These are phyloP conservation scores for Epizoanthus rinbou DNA, from an alignment of 92 coral and sea anemone species.

Conservation along the genomic window DNA sequence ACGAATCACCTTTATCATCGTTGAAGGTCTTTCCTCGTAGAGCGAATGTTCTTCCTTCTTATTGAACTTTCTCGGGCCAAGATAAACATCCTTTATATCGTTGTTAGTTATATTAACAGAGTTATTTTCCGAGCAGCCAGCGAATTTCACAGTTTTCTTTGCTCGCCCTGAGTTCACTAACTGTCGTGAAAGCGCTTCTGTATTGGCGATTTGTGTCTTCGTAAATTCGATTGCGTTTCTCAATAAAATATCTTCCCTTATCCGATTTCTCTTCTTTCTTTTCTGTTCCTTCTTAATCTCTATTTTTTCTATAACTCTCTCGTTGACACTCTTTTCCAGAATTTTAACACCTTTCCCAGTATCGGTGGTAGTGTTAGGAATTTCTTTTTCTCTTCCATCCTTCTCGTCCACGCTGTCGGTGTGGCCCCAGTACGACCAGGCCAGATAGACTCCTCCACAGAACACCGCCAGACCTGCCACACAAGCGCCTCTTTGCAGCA, in stretches of 20 bases:
- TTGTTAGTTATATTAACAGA: neutral
- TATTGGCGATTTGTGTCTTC: constrained; percentile 32
- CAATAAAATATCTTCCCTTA: constrained; percentile 17
- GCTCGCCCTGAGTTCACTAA: constrained; percentile 18
- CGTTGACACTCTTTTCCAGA: neutral
- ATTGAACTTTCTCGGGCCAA: neutral
- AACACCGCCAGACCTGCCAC: constrained; percentile 32
- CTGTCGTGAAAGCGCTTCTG: constrained; percentile 31
- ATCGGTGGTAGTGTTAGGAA: neutral
- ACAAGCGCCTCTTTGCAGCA: constrained; percentile 25
- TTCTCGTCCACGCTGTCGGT: neutral
- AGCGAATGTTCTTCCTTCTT: neutral
- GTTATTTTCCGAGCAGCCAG: neutral
- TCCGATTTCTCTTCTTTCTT: neutral
- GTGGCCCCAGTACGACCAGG: constrained; percentile 18
- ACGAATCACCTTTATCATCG: neutral
- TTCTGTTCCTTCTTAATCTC: neutral
- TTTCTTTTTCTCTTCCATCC: neutral
- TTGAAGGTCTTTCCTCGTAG: neutral
- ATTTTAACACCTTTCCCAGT: neutral
- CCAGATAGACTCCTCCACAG: constrained; percentile 32
- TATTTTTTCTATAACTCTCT: neutral
- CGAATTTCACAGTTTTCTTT: constrained; percentile 9
- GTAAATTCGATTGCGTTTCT: constrained; percentile 31
- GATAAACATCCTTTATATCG: neutral